Evolutionary conservation across 2,888 invertebrate species (phyloP).

Genomic region (Cryptocephalus moraei): DNA sequence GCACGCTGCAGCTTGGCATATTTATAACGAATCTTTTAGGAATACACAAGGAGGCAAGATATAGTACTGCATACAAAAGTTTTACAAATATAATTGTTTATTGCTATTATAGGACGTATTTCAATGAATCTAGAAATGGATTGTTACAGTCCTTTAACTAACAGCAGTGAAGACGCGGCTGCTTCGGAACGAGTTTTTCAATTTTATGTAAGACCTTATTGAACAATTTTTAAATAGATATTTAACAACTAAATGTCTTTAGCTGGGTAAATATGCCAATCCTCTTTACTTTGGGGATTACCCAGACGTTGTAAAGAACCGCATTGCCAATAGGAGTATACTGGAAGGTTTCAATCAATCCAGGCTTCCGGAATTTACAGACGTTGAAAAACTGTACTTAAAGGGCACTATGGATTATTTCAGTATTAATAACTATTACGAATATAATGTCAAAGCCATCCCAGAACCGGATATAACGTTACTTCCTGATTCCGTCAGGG

Average conservation of each 20-base stretch:
- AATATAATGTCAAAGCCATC: not conserved
- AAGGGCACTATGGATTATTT: not conserved
- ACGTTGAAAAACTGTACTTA: not conserved
- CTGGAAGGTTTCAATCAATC: not conserved
- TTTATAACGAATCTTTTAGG: slow-evolving; percentile 53
- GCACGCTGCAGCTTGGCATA: slow-evolving; percentile 54
- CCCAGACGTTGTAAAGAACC: not conserved
- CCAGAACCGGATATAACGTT: not conserved
- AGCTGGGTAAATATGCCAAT: not conserved
- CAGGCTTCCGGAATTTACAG: not conserved
- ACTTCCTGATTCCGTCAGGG: not conserved
- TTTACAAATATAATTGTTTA: too few relatives aligned
- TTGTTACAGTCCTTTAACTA: too few relatives aligned
- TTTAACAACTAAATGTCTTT: not conserved
- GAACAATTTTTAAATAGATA: not conserved
- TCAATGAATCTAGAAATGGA: too few relatives aligned
- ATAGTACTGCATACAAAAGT: not conserved
- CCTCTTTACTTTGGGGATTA: not conserved
- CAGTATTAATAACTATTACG: not conserved
- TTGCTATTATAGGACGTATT: too few relatives aligned
- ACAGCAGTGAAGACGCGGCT: too few relatives aligned
- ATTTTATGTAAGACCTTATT: too few relatives aligned
- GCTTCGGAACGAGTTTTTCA: too few relatives aligned
- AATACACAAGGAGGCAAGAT: slow-evolving; percentile 42
- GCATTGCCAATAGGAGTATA: not conserved